A percentile compares a stretch with the other conserved stretches of the same genome.
Evolutionary conservation across 2,888 invertebrate genomes (phyloP).

Genomic region (Lutraria lutraria): DNA sequence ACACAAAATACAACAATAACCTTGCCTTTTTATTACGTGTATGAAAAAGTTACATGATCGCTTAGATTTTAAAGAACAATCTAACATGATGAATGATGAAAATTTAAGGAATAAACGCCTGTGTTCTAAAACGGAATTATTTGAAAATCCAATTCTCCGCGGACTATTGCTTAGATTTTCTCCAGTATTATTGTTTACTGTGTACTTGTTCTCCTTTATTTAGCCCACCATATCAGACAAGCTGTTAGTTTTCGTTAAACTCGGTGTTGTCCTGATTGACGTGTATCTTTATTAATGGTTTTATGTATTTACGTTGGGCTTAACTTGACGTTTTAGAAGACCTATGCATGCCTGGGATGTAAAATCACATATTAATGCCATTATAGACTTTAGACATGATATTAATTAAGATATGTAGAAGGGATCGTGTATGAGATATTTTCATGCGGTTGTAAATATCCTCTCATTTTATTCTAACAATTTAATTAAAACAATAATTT

Average conservation of each 20-base stretch:
- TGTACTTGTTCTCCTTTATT: too few relatives aligned
- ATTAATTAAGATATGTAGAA: background rate
- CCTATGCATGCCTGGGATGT: background rate
- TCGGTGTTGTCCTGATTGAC: background rate
- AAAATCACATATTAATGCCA: background rate
- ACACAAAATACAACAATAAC: too few relatives aligned
- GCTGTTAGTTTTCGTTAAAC: background rate
- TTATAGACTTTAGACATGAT: background rate
- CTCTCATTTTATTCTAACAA: background rate
- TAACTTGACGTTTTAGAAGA: background rate
- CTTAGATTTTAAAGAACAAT: too few relatives aligned
- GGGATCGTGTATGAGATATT: background rate
- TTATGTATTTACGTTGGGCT: background rate
- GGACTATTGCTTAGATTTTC: too few relatives aligned
- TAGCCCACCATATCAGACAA: background rate
- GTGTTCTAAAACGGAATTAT: too few relatives aligned
- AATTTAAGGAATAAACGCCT: too few relatives aligned
- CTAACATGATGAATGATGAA: too few relatives aligned
- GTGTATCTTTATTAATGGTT: background rate
- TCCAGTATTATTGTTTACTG: too few relatives aligned
- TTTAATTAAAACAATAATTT: background rate
- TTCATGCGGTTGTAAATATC: background rate
- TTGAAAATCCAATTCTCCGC: too few relatives aligned
- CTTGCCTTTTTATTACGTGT: too few relatives aligned
- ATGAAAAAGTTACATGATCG: too few relatives aligned